Evolutionary conservation across 2,113 vertebrate species (phyloP).

Genomic region (Rhombomys opimus): DNA sequence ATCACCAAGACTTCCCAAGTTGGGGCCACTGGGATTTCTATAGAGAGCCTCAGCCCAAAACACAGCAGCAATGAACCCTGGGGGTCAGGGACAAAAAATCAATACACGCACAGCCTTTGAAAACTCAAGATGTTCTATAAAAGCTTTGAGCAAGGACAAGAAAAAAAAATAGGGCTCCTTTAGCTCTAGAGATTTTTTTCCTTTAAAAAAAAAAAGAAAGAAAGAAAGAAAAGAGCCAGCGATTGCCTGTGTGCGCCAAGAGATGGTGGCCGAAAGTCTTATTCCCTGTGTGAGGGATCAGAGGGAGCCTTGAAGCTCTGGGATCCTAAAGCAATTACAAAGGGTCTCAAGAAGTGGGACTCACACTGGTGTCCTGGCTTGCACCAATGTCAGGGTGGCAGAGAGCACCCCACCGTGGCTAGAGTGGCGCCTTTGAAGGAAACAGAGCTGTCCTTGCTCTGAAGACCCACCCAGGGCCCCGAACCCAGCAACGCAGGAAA

Average conservation of each 20-base stretch:
- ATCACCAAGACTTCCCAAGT: constrained; percentile 78
- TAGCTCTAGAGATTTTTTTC: constrained; percentile 73
- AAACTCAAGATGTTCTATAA: constrained; percentile 79
- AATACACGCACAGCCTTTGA: constrained; percentile 72
- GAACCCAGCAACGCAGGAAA: neutral
- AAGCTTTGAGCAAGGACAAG: constrained; percentile 84
- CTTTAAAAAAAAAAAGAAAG: neutral
- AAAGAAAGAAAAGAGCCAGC: constrained; percentile 47
- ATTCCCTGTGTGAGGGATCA: constrained; percentile 80
- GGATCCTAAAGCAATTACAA: constrained; percentile 69
- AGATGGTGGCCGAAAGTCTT: constrained; percentile 80
- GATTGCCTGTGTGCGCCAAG: constrained; percentile 81
- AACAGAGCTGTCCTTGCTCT: constrained; percentile 30
- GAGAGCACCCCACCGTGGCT: neutral
- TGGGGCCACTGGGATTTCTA: constrained; percentile 80
- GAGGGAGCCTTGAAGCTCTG: constrained; percentile 81
- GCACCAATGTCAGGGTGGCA: neutral
- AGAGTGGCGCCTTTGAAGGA: constrained; percentile 27
- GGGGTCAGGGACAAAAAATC: constrained; percentile 82
- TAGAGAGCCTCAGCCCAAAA: constrained; percentile 75
- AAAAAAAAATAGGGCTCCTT: constrained; percentile 82
- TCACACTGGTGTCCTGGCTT: neutral
- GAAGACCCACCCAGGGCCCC: constrained; percentile 15
- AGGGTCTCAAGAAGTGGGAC: constrained; percentile 62
- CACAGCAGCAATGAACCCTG: constrained; percentile 75